These are phyloP conservation scores for Odontocolon sp. DNA, from an alignment of 2,888 invertebrate genomes.

Conservation along the genomic window DNA sequence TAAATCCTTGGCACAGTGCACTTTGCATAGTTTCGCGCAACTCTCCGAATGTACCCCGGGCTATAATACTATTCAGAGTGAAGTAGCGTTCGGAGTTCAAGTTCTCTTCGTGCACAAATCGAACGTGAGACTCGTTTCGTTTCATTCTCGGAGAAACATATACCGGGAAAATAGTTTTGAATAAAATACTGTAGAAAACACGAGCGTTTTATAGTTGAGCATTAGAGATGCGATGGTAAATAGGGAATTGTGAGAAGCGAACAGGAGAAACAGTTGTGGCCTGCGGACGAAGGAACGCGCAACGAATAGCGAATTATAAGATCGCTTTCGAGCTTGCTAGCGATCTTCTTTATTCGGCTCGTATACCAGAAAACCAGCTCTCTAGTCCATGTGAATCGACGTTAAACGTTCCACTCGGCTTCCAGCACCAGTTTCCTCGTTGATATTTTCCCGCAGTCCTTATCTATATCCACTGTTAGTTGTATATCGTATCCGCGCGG, in stretches of 20 bases:
- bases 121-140: too few relatives aligned
- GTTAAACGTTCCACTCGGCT: conserved; percentile 7
- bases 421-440: neutral
- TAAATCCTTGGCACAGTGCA: too few relatives aligned
- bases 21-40: neutral
- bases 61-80: too few relatives aligned
- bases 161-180: too few relatives aligned
- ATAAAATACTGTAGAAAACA: too few relatives aligned
- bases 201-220: neutral
- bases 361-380: neutral
- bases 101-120: too few relatives aligned
- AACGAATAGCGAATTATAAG: conserved; percentile 3
- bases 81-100: neutral
- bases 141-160: too few relatives aligned
- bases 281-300: neutral
- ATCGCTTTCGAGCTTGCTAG: too few relatives aligned
- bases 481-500: neutral
- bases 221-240: conserved; percentile 7
- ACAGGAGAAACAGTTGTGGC: neutral
- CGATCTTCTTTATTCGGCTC: conserved; percentile 16
- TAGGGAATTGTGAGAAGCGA: neutral
- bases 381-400: conserved; percentile 6
- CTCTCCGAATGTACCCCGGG: neutral
- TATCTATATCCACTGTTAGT: neutral
- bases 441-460: neutral